A percentile compares a stretch with the other conserved stretches of the same genome.
These are phyloP conservation scores for Leucopsar rothschildi DNA, from an alignment of 2,113 vertebrate genomes.

Conservation along the genomic window DNA sequence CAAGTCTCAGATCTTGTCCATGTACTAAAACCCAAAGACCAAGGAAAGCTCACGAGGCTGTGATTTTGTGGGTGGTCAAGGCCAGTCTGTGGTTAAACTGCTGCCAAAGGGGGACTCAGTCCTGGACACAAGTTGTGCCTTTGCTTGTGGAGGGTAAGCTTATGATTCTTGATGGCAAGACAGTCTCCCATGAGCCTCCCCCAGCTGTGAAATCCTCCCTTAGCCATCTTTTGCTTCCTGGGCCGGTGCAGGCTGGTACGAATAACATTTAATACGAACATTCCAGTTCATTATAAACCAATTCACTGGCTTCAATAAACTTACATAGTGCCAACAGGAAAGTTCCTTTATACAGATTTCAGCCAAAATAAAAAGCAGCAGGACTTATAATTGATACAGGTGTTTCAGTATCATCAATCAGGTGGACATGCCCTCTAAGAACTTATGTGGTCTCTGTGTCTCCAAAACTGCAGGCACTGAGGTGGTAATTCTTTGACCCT, in stretches of 20 bases:
- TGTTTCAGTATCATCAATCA: neutral
- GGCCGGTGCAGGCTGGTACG: neutral
- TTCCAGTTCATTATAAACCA: neutral
- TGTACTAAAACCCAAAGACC: neutral
- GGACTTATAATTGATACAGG: neutral
- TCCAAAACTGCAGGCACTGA: neutral
- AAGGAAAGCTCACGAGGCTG: rapidly evolving
- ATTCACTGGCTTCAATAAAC: neutral
- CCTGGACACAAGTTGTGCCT: neutral
- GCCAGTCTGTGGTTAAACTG: neutral
- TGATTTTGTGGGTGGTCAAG: neutral
- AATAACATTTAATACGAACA: neutral
- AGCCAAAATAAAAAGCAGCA: neutral
- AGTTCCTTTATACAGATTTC: neutral
- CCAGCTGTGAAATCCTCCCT: neutral
- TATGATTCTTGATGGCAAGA: neutral
- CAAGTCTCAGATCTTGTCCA: neutral
- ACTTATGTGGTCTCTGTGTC: neutral
- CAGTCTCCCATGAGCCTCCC: rapidly evolving
- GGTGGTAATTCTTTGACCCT: neutral
- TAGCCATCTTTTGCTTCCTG: neutral
- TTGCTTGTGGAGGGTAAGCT: neutral
- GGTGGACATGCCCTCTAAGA: neutral
- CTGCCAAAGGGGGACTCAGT: neutral
- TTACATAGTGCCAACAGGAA: neutral